Conservation (phyloP, 2,888 invertebrate species). For the Linnaemya vulpina region DNA sequence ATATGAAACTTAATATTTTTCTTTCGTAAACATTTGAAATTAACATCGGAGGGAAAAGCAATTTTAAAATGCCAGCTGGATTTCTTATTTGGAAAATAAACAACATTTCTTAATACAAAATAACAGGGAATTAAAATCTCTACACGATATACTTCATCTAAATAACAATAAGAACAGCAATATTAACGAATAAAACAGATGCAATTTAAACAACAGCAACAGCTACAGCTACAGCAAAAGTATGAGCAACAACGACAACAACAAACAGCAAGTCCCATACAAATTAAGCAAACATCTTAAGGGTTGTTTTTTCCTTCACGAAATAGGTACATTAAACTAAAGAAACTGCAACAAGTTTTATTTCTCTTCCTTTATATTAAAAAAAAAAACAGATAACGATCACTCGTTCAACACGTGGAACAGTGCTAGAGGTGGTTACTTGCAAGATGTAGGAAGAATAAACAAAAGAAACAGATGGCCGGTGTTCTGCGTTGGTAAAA, state of each 20-base stretch:
- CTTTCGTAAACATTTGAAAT: slow-evolving; percentile 47
- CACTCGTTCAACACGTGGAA: slow-evolving; percentile 62
- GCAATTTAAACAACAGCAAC: slow-evolving; percentile 46
- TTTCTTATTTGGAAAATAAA: slow-evolving; percentile 50
- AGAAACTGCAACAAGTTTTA: slow-evolving; percentile 66
- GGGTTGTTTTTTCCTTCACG: slow-evolving; percentile 41
- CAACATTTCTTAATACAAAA: slow-evolving; percentile 39
- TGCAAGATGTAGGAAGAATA: slow-evolving; percentile 50
- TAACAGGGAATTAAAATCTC: slow-evolving; percentile 69
- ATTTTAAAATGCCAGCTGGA: slow-evolving; percentile 56
- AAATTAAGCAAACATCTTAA: slow-evolving; percentile 58
- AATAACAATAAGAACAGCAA: slow-evolving; percentile 52
- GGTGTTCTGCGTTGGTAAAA: background rate
- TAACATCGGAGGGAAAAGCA: slow-evolving; percentile 37
- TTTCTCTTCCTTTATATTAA: background rate
- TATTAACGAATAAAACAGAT: slow-evolving; percentile 56
- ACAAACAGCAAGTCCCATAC: slow-evolving; percentile 30
- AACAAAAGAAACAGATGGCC: slow-evolving; percentile 65
- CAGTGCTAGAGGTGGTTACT: slow-evolving; percentile 27
- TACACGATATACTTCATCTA: slow-evolving; percentile 54
- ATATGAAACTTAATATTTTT: slow-evolving; percentile 56
- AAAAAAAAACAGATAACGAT: slow-evolving; percentile 46
- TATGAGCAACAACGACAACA: background rate
- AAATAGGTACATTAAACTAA: slow-evolving; percentile 15
- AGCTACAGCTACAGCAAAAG: background rate